Evolutionary conservation across 2,888 invertebrate genomes (phyloP).

Genomic region (Nebria brevicollis): DNA sequence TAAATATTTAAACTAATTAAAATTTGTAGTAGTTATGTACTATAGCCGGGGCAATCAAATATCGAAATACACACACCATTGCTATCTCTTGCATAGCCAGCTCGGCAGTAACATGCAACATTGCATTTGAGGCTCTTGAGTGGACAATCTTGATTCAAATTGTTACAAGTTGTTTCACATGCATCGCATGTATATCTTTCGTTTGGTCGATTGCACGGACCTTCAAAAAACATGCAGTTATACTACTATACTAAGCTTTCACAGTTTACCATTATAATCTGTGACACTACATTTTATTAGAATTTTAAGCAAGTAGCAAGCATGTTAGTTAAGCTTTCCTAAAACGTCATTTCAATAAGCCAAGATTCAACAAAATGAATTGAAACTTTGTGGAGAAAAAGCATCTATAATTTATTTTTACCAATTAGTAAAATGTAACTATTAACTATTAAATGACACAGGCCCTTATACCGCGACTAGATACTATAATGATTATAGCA

Average conservation of each 20-base stretch:
- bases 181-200: constrained; percentile 33
- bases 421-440: no score
- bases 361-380: no score
- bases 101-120: constrained; percentile 35
- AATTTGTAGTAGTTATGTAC: not conserved
- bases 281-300: no score
- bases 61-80: constrained; percentile 33
- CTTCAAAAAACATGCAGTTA: constrained; percentile 17
- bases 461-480: no score
- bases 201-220: constrained; percentile 37
- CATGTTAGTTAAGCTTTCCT: no score
- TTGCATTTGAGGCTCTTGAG: constrained; percentile 22
- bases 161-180: constrained; percentile 33
- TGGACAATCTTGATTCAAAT: constrained; percentile 20
- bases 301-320: no score
- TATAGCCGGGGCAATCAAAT: constrained; percentile 11
- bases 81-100: constrained; percentile 32
- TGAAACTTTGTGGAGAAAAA: no score
- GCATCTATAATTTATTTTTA: no score
- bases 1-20: not conserved
- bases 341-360: no score
- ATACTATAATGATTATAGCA: no score
- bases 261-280: not conserved
- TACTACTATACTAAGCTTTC: not conserved
- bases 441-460: no score